phyloP scores from a whole-genome alignment of 2,113 vertebrate genomes.

The Piprites chloris region DNA sequence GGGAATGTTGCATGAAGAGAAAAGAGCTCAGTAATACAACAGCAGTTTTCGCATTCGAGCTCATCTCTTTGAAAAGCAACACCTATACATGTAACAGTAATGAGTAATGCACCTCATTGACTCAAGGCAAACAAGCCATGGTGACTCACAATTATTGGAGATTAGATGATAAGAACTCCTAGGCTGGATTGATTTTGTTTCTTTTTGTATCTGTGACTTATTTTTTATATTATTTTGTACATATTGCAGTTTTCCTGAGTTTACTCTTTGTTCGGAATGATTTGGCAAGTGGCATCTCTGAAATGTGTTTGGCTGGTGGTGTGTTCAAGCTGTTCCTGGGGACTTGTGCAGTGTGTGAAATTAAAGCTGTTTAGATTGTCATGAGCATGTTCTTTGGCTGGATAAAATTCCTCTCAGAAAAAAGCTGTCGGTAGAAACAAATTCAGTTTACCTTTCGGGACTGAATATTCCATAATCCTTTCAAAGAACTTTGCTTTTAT shows the following conservation, averaged over 20 bases:
- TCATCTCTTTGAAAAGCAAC: background rate
- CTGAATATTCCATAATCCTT: background rate
- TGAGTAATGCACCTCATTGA: slow-evolving; percentile 19
- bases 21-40: background rate
- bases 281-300: slow-evolving; percentile 27
- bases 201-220: background rate
- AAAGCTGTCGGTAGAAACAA: background rate
- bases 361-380: slow-evolving; percentile 4
- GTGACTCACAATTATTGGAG: slow-evolving; percentile 28
- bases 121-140: background rate
- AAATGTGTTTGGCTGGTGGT: slow-evolving; percentile 19
- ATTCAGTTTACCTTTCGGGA: background rate
- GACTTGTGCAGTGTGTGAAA: slow-evolving; percentile 9
- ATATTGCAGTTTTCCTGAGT: slow-evolving; percentile 26
- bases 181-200: slow-evolving; percentile 1
- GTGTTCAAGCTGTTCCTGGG: slow-evolving; percentile 34
- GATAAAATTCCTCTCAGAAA: background rate
- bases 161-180: background rate
- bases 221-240: background rate
- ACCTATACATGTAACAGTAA: background rate
- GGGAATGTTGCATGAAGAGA: background rate
- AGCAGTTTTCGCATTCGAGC: background rate
- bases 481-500: background rate
- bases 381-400: background rate
- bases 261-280: slow-evolving; percentile 40